Evolutionary conservation across 23 tunicate species (phyloP).

Genomic region (Aplidium turbinatum): DNA sequence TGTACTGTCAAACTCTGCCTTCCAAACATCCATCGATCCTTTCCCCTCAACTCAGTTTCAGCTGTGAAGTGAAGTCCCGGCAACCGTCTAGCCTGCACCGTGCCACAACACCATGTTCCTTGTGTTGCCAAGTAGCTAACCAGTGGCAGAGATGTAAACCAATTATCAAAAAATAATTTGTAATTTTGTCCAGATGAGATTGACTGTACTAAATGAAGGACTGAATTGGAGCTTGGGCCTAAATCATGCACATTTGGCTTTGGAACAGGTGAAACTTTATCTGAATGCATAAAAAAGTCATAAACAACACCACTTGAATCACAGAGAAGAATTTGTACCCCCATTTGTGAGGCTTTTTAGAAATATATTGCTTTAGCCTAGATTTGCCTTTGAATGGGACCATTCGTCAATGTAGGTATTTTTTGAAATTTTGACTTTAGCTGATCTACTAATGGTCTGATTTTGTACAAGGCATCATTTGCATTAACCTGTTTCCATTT

Average conservation of each 20-base stretch:
- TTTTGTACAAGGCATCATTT: too few relatives aligned
- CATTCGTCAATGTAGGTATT: too few relatives aligned
- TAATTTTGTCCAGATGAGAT: conserved; percentile 4
- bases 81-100: conserved; percentile 1
- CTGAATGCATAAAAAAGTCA: conserved; percentile 5
- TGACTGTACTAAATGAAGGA: conserved; percentile 10
- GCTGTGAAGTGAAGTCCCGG: not conserved
- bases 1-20: not conserved
- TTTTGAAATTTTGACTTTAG: too few relatives aligned
- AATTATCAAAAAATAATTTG: conserved; percentile 23
- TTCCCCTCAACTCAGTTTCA: not conserved
- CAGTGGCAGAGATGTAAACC: conserved; percentile 25
- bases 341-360: conserved; percentile 12
- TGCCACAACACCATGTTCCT: conserved; percentile 3
- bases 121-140: conserved; percentile 1
- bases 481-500: too few relatives aligned
- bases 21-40: conserved; percentile 4
- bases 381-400: conserved; percentile 22
- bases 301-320: conserved; percentile 16
- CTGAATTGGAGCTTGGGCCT: conserved; percentile 12
- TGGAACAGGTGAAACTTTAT: conserved; percentile 8
- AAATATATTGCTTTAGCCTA: conserved; percentile 11
- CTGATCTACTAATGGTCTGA: too few relatives aligned
- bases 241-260: conserved; percentile 15
- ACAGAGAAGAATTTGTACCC: conserved; percentile 23